Conservation (phyloP, 2,888 invertebrate genomes). For the Ophion costatus region DNA sequence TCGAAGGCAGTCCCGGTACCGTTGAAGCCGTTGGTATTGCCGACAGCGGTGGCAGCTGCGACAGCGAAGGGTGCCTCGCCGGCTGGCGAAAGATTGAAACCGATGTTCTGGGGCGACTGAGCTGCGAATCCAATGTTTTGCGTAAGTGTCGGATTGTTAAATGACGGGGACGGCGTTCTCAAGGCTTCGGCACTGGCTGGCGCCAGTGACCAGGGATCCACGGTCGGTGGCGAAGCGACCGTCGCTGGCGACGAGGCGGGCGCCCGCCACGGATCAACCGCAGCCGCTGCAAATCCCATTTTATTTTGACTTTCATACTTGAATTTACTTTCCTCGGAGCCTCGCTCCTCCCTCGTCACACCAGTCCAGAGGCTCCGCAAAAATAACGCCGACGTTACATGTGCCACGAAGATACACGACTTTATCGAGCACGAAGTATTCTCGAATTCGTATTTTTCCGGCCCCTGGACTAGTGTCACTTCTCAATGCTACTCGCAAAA, state of each 20-base stretch:
- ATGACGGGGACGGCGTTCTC: slow-evolving; percentile 73
- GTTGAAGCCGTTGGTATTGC: slow-evolving; percentile 80
- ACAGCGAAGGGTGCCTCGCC: slow-evolving; percentile 68
- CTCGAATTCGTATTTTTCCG: slow-evolving; percentile 2
- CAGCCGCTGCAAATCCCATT: slow-evolving; percentile 75
- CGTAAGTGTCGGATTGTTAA: slow-evolving; percentile 75
- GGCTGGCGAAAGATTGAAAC: slow-evolving; percentile 77
- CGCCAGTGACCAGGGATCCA: slow-evolving; percentile 86
- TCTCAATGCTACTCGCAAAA: neutral
- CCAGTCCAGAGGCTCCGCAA: neutral
- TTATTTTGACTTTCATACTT: slow-evolving; percentile 47
- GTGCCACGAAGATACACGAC: neutral
- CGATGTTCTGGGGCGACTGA: slow-evolving; percentile 78
- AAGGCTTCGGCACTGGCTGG: slow-evolving; percentile 73
- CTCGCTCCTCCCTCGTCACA: neutral
- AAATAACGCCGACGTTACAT: no score
- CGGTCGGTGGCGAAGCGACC: slow-evolving; percentile 74
- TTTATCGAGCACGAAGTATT: neutral
- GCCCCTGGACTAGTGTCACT: neutral
- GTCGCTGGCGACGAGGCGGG: slow-evolving; percentile 73
- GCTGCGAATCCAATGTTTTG: slow-evolving; percentile 77
- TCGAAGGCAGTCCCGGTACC: slow-evolving; percentile 76
- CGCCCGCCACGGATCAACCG: slow-evolving; percentile 80
- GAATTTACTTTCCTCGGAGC: slow-evolving; percentile 4
- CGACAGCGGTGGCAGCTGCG: slow-evolving; percentile 49